A percentile compares a stretch with the other conserved stretches of the same genome.
Evolutionary conservation across 2,113 vertebrate species (phyloP).

Genomic region (Gasterosteus aculeatus): DNA sequence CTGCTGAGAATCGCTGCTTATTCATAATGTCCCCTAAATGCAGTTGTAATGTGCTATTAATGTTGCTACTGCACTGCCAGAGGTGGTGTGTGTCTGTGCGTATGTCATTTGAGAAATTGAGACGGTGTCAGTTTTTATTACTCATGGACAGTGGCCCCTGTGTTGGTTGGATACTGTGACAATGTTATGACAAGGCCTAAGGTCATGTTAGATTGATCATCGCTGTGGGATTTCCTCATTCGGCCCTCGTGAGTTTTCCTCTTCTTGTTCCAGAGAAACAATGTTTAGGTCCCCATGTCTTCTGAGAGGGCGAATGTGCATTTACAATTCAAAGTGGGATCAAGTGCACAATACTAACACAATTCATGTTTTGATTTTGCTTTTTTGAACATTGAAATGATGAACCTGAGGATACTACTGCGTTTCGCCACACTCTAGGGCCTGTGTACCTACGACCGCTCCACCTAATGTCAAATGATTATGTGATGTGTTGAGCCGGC

Average conservation of each 20-base stretch:
- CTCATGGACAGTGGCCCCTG: conserved; percentile 36
- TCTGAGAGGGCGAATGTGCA: background rate
- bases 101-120: conserved; percentile 55
- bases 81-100: conserved; percentile 46
- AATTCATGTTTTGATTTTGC: conserved; percentile 20
- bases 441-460: background rate
- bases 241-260: conserved; percentile 21
- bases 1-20: conserved; percentile 76
- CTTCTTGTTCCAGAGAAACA: conserved; percentile 14
- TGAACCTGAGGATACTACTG: background rate
- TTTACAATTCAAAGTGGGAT: conserved; percentile 2
- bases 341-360: conserved; percentile 7
- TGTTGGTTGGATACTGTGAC: conserved; percentile 52
- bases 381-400: background rate
- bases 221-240: conserved; percentile 56
- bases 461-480: conserved; percentile 29
- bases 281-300: background rate
- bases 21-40: conserved; percentile 71
- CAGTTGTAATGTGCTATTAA: conserved; percentile 67
- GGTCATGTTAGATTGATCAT: conserved; percentile 62
- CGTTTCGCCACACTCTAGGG: background rate
- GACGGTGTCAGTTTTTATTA: conserved; percentile 59
- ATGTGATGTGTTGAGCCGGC: conserved; percentile 14
- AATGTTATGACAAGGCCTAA: conserved; percentile 69
- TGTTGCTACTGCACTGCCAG: conserved; percentile 55